A percentile compares a stretch with the other conserved stretches of the same genome.
These are phyloP conservation scores for Harlomillsia oculata DNA, from an alignment of 1,140 invertebrate species.

Conservation along the genomic window DNA sequence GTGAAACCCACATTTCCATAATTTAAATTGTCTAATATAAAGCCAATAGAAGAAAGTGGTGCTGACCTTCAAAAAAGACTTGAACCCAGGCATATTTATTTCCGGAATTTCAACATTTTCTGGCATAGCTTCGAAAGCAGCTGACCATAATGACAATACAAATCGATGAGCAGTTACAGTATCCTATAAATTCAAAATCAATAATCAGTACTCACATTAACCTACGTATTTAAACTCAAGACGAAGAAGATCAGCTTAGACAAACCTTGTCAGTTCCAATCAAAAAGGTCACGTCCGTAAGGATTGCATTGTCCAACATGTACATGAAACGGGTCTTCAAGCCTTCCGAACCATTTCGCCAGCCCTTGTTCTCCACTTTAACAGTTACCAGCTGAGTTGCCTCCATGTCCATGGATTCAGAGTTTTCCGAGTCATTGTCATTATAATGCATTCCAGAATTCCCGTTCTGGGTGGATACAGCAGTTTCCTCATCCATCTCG, in stretches of 20 bases:
- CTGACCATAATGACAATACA: conserved; percentile 15
- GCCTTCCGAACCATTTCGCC: not conserved
- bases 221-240: too few species aligned
- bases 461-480: too few species aligned
- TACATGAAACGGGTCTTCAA: conserved; percentile 5
- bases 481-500: too few species aligned
- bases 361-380: conserved; percentile 4
- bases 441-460: too few species aligned
- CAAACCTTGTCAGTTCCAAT: conserved; percentile 13
- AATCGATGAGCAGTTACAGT: conserved; percentile 16
- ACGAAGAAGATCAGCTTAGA: too few species aligned
- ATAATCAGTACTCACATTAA: too few species aligned
- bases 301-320: conserved; percentile 18
- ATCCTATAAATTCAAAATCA: too few species aligned
- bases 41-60: too few species aligned
- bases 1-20: not conserved
- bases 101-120: conserved; percentile 24
- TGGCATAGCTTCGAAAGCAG: conserved; percentile 20
- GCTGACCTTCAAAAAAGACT: conserved; percentile 17
- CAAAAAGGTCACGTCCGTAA: conserved; percentile 21
- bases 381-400: too few species aligned
- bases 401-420: too few species aligned
- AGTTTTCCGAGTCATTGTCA: too few species aligned
- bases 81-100: conserved; percentile 14
- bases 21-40: not conserved